Evolutionary conservation across 1,140 invertebrate genomes (phyloP), one percentile per base, ranked within the genome.

Genomic region (Hyphantria cunea): DNA sequence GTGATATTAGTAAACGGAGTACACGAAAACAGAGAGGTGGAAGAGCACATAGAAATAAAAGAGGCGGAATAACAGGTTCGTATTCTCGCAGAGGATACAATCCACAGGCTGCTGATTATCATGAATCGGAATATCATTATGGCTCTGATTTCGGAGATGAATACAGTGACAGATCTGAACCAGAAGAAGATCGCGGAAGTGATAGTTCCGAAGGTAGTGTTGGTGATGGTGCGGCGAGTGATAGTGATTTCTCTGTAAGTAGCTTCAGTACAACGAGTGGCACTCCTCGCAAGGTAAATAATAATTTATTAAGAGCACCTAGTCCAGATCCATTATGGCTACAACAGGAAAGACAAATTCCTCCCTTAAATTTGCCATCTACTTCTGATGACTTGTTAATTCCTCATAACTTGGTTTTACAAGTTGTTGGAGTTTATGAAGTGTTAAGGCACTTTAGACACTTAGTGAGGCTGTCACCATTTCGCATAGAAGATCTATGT

Each of bases 401-500:
- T 58, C 94, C 95, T 41, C 94, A 94, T 74, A 94, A 96, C 70
- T 89, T 95, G 75, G 92, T 98, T 10, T 94, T 99, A 92, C 92
- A 94, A 78, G 94, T 95, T 14, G 89, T 97, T 14, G 95, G 95
- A 66, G 94, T 99, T 60, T 99, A 99, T 92, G 98, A 99, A 93
- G 96, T 99, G 12, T 88, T 99, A 32, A 92, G 98, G 70, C 96
- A 98, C 81, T 99, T 99, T 87, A 93, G 96, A 70, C 96, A 95
- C 73, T 93, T 98, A 66, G 94, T 99, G 6, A 93, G 98, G 55
- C 91, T 99, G 4, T 98, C 98, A 11, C 97, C 97, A 47, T 99
- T 99, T 90, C 94, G 97, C 65, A 95, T 99, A 86, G 98, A 99
- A 92, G 98, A 99, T 88, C 97, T 99, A 82, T 98, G 97, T 92